These are phyloP conservation scores for Apoda limacodes DNA, from an alignment of 2,888 invertebrate species.

Conservation along the genomic window DNA sequence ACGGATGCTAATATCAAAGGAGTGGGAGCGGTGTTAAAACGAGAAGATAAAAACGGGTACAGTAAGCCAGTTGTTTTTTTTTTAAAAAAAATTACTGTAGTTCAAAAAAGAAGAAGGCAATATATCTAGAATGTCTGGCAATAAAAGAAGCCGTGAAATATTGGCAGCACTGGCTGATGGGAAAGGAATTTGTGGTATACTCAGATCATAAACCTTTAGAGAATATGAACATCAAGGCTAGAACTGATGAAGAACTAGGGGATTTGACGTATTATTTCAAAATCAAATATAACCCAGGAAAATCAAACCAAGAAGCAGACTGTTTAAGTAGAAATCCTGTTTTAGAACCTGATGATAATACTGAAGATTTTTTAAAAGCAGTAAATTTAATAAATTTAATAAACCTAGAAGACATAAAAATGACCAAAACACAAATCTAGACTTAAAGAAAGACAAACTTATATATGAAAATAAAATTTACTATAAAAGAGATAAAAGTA, in stretches of 20 bases:
- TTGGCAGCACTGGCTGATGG: constrained; percentile 18
- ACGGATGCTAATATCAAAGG: no score
- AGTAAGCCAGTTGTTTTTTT: constrained; percentile 10
- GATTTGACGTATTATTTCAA: constrained; percentile 16
- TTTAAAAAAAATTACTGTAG: constrained; percentile 9
- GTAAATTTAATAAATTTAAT: no score
- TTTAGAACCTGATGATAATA: no score
- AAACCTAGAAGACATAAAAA: constrained; percentile 13
- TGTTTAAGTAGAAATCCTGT: constrained; percentile 20
- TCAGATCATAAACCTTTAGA: constrained; percentile 17
- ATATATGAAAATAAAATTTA: no score
- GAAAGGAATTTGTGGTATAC: constrained; percentile 15
- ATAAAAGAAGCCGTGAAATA: no score
- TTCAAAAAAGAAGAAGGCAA: constrained; percentile 20
- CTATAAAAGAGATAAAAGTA: no score
- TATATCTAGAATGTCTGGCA: no score
- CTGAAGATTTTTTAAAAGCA: no score
- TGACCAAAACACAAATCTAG: constrained; percentile 8
- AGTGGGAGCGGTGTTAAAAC: no score
- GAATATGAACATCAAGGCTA: no score
- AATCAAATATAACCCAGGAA: constrained; percentile 19
- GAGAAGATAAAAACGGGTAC: no score
- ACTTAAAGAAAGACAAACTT: constrained; percentile 2
- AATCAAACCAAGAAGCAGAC: constrained; percentile 21
- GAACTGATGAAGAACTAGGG: constrained; percentile 15